Conservation (phyloP, 2,113 vertebrate genomes). For the Todiramphus saurophagus region DNA sequence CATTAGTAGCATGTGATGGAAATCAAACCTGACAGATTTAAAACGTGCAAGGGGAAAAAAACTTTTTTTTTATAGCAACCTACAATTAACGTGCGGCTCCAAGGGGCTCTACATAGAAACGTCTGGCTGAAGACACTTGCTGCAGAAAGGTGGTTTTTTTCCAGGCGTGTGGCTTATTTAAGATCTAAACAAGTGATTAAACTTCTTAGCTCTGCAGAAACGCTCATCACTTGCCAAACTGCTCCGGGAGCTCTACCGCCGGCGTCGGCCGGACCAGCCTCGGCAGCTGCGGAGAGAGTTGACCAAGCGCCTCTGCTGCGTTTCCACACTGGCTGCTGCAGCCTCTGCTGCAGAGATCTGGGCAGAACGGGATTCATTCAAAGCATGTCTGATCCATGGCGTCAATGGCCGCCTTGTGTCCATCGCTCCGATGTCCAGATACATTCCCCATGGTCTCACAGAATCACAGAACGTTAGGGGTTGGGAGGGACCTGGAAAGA, state of each 20-base stretch:
- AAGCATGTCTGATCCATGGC: too few species aligned
- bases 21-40: conserved; percentile 17
- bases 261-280: background rate
- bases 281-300: fast-evolving
- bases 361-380: background rate
- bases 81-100: background rate
- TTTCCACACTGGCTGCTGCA: background rate
- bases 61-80: background rate
- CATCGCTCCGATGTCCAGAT: background rate
- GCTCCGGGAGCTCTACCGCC: background rate
- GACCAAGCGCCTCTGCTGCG: fast-evolving
- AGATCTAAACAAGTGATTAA: background rate
- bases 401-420: too few species aligned
- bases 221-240: background rate
- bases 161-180: background rate
- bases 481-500: too few species aligned
- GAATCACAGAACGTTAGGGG: too few species aligned
- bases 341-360: background rate
- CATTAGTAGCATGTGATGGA: background rate
- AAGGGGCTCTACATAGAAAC: background rate
- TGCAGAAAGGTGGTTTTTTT: background rate
- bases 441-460: background rate
- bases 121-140: background rate
- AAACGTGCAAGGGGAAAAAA: background rate
- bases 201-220: background rate